Evolutionary conservation across 2,888 invertebrate species (phyloP), one percentile per base, ranked within the genome.

Genomic region (Trichogramma dendrolimi): DNA sequence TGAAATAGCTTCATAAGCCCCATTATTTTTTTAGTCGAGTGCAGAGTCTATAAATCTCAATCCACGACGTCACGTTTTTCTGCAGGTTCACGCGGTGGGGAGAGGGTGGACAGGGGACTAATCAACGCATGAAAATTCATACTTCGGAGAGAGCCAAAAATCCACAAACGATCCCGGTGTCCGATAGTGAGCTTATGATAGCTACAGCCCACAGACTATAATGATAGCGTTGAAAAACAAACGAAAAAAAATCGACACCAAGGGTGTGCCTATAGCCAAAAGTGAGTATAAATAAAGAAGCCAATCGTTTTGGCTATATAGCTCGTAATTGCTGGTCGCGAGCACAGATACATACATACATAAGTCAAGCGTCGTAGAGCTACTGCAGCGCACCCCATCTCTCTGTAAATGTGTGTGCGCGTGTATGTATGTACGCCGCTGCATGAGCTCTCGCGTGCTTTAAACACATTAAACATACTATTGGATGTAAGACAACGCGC

Each of bases 281-380:
- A 27, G 27, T 27, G 27, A 27, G 27, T 27, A 27, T 27, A 27
- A 27, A 27, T 27, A 27, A 27, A 27, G 27, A 27, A 27, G 27
- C 27, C 27, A 27, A 27, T 27, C 27, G 27, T 27, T 27, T 27
- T 27, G 27, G 27, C 27, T 27, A 27, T 27, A 27, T 27, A 27
- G 27, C 64, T 61, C 64, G 61, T 53, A 49, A 58, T 56, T 65
- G 62, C 64, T 61, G 50, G 63, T 65, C 64, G 57, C 54, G 27
- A 65, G 64, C 65, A 65, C 65, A 63, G 65, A 67, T 67, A 65
- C 64, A 64, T 67, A 64, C 64, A 65, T 66, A 66, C 63, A 67
- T 61, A 27, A 27, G 27, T 27, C 27, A 27, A 27, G 27, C 27
- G 27, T 27, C 27, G 27, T 27, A 27, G 27, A 27, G 27, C 27